Conservation (phyloP, 2,888 invertebrate species). For the Pachymerium ferrugineum region DNA sequence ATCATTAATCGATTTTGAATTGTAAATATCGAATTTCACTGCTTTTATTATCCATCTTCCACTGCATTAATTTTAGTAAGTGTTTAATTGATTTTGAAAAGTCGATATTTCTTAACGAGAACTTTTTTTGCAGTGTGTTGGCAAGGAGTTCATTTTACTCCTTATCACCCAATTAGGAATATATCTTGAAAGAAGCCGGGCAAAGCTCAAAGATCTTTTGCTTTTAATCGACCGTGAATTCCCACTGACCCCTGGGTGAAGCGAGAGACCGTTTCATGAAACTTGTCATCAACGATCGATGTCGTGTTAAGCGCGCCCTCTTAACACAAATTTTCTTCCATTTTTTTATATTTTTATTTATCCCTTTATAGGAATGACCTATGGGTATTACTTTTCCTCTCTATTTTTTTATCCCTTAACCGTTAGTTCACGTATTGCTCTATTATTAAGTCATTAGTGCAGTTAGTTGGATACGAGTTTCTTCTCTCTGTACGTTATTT, state of each 20-base stretch:
- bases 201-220: neutral
- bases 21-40: too few relatives aligned
- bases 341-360: neutral
- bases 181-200: neutral
- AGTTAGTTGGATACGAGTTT: conserved; percentile 27
- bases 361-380: too few relatives aligned
- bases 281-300: conserved; percentile 22
- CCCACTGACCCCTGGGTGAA: conserved; percentile 9
- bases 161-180: too few relatives aligned
- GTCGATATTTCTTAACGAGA: too few relatives aligned
- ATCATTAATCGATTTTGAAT: too few relatives aligned
- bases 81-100: too few relatives aligned
- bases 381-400: neutral
- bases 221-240: conserved; percentile 25
- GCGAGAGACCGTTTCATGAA: neutral
- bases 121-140: too few relatives aligned
- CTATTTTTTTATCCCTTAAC: neutral
- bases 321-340: neutral
- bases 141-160: too few relatives aligned
- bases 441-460: conserved; percentile 27
- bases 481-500: conserved; percentile 27
- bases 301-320: neutral
- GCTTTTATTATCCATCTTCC: too few relatives aligned
- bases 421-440: conserved; percentile 6
- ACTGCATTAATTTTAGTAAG: too few relatives aligned